Evolutionary conservation across 2,888 invertebrate species (phyloP), one percentile per base, ranked within the genome.

Genomic region (Meandrusa payeni): DNA sequence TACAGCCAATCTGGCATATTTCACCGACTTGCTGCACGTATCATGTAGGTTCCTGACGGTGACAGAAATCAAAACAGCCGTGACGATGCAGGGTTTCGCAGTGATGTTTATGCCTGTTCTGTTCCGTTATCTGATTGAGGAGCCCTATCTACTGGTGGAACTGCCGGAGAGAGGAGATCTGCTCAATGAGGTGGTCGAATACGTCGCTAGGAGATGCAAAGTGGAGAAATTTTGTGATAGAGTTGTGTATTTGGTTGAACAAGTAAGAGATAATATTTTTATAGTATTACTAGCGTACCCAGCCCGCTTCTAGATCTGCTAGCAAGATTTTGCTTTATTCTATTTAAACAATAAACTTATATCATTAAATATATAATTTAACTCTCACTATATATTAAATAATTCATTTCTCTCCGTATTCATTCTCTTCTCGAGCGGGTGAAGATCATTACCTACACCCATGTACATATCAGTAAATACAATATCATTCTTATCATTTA

Each of bases 161-260:
- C 45, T 64, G 41, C 31, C 29, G 6, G 17, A 27, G 2, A 48
- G 59, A 15, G 54, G 52, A 23, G 10, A 48, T 3, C 5, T 77
- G 1, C 34, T 77, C 4, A 54, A 61, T 3, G 61, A 69, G 6
- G 13, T 72, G 0, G 52, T 76, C 2, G 65, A 60, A 13, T 55
- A 42, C 49, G 54, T 48, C 17, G 52, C 56, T 1, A 63, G 55
- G 47, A 60, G 42, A 32, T 58, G 46, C 6, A 58, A 51, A 27
- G 47, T 46, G 0, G 67, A 59, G 1, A 50, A 56, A 0, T 28
- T 57, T 10, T 32, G 53, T 32, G 44, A 51, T 1, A 41, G 33
- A 23, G 24, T 74, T 0, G 13, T 73, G 41, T 62, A 63, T 2
- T 32, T 75, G 1, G 54, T 76, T 2, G 57, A 75, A 24, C 28